Base-by-base conservation (phyloP, 2,113 vertebrate species). In the Brevimyrus niger region DNA sequence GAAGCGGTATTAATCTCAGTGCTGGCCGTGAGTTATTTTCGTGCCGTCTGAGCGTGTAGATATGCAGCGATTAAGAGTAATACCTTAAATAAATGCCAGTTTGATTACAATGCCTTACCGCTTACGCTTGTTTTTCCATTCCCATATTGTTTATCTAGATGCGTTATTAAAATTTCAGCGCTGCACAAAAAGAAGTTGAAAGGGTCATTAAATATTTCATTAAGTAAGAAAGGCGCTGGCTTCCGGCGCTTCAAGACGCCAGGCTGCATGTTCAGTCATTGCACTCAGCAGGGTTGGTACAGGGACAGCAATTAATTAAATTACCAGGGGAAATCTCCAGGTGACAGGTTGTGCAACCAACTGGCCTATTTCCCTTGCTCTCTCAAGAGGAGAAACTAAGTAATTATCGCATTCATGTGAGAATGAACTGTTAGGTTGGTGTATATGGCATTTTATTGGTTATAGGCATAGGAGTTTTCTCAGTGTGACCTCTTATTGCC, bases 381-480 rank as follows among this genome's bases (percentile, higher is more conserved):
- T 6, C 47, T 17, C 23, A 31, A 27, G 10, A 51, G 4, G 27
- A 86, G 84, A 27, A 48, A 31, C 4, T n/a, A 23, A 27, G 10
- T 51, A 48, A 48, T 69, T 69, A 69, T 48, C 27, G 7, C 19
- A 2, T 21, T 23, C 50, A n/a, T 10, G 9, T 27, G 6, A 73
- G n/a, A 53, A 51, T 51, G 3, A 15, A 46, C 46, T 10, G 23
- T 11, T 46, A 9, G 61, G 9, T 35, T 38, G 27, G 44, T 48
- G 47, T 8, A 76, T 35, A 47, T 47, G 19, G 17, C 87, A 31
- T 48, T 69, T 85, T 23, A 76, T 53, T 69, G 47, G 89, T 51
- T 4, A 95, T 95, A 94, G 94, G 94, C 84, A 93, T 92, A 88
- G 91, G 89, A 91, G 89, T 91, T 46, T 94, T 93, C 1, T 55